Percentiles rank a stretch among this genome's conserved stretches.
phyloP scores from a whole-genome alignment of 2,888 invertebrate genomes.

The Odontocolon sp. region DNA sequence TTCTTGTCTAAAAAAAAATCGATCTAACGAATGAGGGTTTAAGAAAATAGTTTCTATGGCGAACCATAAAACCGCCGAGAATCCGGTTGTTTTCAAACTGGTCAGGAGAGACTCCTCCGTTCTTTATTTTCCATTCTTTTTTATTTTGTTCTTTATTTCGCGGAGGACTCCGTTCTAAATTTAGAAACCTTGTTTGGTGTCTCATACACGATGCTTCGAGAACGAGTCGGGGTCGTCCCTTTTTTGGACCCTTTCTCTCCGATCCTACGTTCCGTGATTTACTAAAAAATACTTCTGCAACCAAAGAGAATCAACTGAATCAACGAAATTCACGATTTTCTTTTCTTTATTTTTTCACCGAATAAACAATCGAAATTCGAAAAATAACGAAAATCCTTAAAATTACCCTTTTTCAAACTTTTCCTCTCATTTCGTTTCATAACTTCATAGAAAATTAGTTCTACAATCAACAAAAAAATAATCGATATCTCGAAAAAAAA shows the following conservation, averaged over 20 bases:
- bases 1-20: conserved; percentile 12
- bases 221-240: conserved; percentile 26
- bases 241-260: conserved; percentile 29
- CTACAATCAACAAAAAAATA: too few species aligned
- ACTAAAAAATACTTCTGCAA: too few species aligned
- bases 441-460: too few species aligned
- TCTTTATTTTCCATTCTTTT: too few species aligned
- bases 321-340: too few species aligned
- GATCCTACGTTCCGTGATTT: too few species aligned
- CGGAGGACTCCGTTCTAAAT: conserved; percentile 57
- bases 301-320: too few species aligned
- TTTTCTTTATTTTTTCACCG: not conserved
- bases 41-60: not conserved
- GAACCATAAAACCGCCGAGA: not conserved
- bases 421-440: too few species aligned
- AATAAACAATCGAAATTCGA: too few species aligned
- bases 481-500: not conserved
- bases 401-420: too few species aligned
- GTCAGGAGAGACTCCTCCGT: conserved; percentile 35
- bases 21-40: not conserved
- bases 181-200: conserved; percentile 56
- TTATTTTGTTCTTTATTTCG: conserved; percentile 31
- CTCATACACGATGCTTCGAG: conserved; percentile 28
- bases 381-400: too few species aligned
- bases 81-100: conserved; percentile 52